Percentiles rank a stretch among this genome's conserved stretches.
Conservation (phyloP, 2,797 vertebrate genomes). For the Rhinichthys osculus region DNA sequence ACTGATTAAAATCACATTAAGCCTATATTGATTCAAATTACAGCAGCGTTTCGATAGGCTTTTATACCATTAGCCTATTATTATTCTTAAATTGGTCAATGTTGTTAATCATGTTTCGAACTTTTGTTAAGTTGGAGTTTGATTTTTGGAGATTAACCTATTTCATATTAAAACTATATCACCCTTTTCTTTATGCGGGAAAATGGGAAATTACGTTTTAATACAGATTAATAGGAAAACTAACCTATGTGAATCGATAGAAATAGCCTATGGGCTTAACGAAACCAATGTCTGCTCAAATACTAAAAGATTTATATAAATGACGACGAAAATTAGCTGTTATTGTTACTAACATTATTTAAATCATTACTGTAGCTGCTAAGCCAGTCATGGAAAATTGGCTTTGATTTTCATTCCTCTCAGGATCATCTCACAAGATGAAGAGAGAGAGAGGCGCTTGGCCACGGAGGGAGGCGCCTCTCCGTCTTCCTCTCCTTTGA, state of each 20-base stretch:
- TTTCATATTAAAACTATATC: no score
- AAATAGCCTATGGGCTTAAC: background rate
- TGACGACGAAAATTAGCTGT: background rate
- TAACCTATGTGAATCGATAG: background rate
- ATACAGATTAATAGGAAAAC: background rate
- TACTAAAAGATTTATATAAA: background rate
- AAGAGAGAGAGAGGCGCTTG: constrained; percentile 48
- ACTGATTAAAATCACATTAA: constrained; percentile 19
- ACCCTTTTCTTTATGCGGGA: background rate
- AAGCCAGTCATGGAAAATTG: constrained; percentile 4
- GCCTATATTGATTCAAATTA: background rate
- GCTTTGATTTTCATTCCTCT: constrained; percentile 29
- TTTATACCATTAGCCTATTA: background rate
- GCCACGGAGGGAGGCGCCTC: constrained; percentile 62
- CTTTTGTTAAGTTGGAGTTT: background rate
- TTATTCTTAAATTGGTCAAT: background rate
- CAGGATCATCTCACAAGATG: constrained; percentile 25
- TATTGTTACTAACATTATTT: constrained; percentile 7
- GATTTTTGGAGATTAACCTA: background rate
- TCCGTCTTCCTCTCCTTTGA: constrained; percentile 50
- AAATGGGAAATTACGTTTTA: background rate
- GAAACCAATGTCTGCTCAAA: background rate
- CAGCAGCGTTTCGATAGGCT: background rate
- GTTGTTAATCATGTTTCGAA: background rate
- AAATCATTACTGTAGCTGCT: background rate